Percentiles rank a stretch among this genome's conserved stretches.
These are phyloP conservation scores for Pluvianellus socialis DNA, from an alignment of 2,113 vertebrate species.

Conservation along the genomic window DNA sequence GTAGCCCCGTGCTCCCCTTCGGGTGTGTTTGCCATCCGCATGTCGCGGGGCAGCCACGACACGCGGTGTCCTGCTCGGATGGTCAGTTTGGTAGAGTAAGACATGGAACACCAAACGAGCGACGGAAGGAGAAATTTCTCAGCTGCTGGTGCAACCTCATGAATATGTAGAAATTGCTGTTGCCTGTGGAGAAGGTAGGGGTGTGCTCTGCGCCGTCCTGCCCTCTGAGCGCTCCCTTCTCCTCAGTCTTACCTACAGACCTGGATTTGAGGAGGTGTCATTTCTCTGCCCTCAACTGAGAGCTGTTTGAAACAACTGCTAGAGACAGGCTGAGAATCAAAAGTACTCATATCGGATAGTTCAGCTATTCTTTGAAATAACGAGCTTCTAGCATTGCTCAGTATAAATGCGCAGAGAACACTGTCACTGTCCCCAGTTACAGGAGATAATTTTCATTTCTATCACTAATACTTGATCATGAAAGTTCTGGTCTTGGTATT, in stretches of 20 bases:
- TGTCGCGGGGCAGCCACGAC: background rate
- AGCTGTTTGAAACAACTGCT: background rate
- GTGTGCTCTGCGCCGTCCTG: background rate
- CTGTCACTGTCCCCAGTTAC: background rate
- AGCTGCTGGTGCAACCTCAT: background rate
- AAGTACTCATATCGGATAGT: background rate
- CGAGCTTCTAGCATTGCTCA: background rate
- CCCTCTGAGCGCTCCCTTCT: background rate
- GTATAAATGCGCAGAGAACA: background rate
- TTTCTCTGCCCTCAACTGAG: background rate
- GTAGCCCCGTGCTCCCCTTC: too few relatives aligned
- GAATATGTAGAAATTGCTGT: background rate
- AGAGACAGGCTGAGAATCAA: background rate
- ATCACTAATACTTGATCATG: accelerated
- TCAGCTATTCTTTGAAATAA: background rate
- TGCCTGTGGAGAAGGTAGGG: accelerated
- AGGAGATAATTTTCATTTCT: background rate
- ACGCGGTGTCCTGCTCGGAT: background rate
- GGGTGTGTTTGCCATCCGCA: background rate
- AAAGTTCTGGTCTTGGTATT: background rate
- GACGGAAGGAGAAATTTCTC: background rate
- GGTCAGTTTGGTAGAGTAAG: background rate
- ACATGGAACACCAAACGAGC: background rate
- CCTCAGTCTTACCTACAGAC: background rate
- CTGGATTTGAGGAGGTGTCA: background rate